Conservation (phyloP, 92 coral and sea anemone genomes). For the Meandrina meandrites region DNA sequence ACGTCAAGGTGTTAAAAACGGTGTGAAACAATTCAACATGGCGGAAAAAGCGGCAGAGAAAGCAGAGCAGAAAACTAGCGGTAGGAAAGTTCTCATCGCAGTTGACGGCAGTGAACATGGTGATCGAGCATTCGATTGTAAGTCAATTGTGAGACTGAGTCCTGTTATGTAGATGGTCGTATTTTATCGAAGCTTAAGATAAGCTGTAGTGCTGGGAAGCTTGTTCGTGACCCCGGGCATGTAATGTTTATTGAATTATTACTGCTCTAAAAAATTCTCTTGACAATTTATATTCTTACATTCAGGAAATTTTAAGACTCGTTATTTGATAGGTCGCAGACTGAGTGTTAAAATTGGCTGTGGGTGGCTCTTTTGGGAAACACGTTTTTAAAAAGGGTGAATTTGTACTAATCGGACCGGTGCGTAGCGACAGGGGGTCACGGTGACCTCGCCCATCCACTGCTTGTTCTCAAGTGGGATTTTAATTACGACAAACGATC, state of each 20-base stretch:
- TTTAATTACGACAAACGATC: too few relatives aligned
- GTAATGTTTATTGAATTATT: not conserved
- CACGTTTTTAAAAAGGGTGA: not conserved
- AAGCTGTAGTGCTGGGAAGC: not conserved
- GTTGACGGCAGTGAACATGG: constrained; percentile 84
- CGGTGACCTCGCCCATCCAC: not conserved
- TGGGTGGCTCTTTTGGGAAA: not conserved
- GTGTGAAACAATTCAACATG: not conserved
- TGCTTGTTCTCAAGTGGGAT: too few relatives aligned
- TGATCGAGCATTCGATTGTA: constrained; percentile 71
- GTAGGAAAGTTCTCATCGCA: constrained; percentile 65
- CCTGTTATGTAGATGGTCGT: not conserved
- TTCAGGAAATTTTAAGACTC: not conserved
- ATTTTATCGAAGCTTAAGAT: not conserved
- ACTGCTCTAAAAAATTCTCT: not conserved
- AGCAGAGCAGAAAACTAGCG: not conserved
- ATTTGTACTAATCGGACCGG: not conserved
- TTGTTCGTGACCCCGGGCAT: not conserved
- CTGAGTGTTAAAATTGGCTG: not conserved
- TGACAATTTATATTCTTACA: not conserved
- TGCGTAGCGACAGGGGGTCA: not conserved
- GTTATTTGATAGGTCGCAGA: not conserved
- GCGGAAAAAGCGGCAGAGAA: constrained; percentile 51
- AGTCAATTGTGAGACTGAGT: constrained; percentile 14
- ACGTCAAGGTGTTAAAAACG: not conserved